These are phyloP conservation scores for Philaethria dido DNA, from an alignment of 2,888 invertebrate genomes.

Conservation along the genomic window DNA sequence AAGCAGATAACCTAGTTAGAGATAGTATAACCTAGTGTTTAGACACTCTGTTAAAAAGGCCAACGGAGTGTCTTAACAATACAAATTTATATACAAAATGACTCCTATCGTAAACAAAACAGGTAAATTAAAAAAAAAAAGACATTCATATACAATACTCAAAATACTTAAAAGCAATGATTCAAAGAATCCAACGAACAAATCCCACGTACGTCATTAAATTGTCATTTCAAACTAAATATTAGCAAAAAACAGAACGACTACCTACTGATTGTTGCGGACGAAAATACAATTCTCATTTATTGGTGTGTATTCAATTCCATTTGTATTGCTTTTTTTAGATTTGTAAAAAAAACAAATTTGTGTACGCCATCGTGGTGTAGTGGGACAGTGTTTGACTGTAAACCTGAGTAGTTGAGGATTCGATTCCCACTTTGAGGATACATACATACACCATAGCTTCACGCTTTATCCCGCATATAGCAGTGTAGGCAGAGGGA, in stretches of 20 bases:
- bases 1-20: too few species aligned
- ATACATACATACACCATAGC: too few species aligned
- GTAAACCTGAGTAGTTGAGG: background rate
- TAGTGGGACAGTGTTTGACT: background rate
- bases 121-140: too few species aligned
- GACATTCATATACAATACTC: too few species aligned
- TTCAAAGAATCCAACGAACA: background rate
- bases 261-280: constrained; percentile 18
- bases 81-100: too few species aligned
- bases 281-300: constrained; percentile 16
- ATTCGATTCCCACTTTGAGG: too few species aligned
- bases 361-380: background rate
- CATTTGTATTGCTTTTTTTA: background rate
- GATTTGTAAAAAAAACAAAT: background rate
- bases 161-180: background rate
- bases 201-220: constrained; percentile 24
- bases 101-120: too few species aligned
- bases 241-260: constrained; percentile 27
- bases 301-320: constrained; percentile 6
- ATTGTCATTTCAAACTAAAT: constrained; percentile 30
- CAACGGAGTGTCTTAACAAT: too few species aligned
- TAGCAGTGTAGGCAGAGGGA: too few species aligned
- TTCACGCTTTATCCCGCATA: too few species aligned
- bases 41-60: too few species aligned
- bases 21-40: too few species aligned